Evolutionary conservation across 2,888 invertebrate genomes (phyloP).

Genomic region (Pandemis cinnamomeana): DNA sequence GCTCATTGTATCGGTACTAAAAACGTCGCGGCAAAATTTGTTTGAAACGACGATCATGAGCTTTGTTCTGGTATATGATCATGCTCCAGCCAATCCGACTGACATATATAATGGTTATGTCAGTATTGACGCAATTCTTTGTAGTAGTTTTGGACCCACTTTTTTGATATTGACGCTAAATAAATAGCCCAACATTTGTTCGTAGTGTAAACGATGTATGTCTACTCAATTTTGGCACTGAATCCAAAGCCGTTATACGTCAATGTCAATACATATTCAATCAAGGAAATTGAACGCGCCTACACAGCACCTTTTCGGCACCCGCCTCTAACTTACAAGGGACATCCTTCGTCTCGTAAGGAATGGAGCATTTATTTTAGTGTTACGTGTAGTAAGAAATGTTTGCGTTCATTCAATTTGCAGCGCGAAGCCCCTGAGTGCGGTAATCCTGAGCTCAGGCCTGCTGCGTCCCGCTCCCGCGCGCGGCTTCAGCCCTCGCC

Average conservation of each 20-base stretch:
- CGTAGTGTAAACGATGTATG: background rate
- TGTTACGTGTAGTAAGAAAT: slow-evolving; percentile 57
- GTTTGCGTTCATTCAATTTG: slow-evolving; percentile 79
- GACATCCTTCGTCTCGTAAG: slow-evolving; percentile 29
- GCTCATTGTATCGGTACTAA: slow-evolving; percentile 33
- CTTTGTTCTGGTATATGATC: slow-evolving; percentile 24
- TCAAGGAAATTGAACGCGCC: slow-evolving; percentile 34
- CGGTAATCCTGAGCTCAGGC: slow-evolving; percentile 77
- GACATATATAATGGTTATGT: slow-evolving; percentile 8
- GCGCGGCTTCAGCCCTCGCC: slow-evolving; percentile 50
- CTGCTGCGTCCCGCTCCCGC: slow-evolving; percentile 74
- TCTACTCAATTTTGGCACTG: background rate
- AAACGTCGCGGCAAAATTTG: slow-evolving; percentile 43
- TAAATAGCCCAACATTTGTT: background rate
- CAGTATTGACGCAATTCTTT: background rate
- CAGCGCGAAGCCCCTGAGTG: slow-evolving; percentile 77
- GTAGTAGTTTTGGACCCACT: background rate
- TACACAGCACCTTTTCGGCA: slow-evolving; percentile 17
- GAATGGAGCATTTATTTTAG: slow-evolving; percentile 39
- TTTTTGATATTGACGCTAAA: background rate
- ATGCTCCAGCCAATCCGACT: slow-evolving; percentile 15
- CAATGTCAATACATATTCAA: slow-evolving; percentile 27
- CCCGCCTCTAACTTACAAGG: slow-evolving; percentile 22
- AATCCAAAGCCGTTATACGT: slow-evolving; percentile 13
- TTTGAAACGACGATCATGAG: slow-evolving; percentile 39